Base-by-base conservation (phyloP, 2,888 invertebrate genomes). In the Cistogaster globosa region DNA sequence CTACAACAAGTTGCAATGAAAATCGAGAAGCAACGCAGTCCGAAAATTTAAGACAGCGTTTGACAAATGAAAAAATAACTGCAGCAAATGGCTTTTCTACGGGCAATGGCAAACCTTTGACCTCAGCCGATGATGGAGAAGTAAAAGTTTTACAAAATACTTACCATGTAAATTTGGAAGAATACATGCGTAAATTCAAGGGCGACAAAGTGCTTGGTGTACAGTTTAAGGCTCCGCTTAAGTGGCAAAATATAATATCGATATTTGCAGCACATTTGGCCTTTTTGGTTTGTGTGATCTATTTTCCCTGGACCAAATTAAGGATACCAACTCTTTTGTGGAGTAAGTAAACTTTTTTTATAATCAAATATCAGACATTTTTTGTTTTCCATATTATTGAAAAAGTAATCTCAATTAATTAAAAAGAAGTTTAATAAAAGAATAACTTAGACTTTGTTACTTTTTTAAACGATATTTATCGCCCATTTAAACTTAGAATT, bases 171-270 rank as follows among this genome's bases (percentile, higher is more conserved):
- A 86, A 91, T 72, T 88, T 92, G 88, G 91, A 91, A 9, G 87
- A 89, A 62, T 92, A 92, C 26, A 89, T 89, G 22, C 87, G 83
- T 63, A 89, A 86, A 20, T 92, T 91, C 62, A 89, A 90, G 74
- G 92, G 91, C 26, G 91, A 91, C 79, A 89, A 88, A 3, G 81
- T 92, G 3, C 81, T 92, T 4, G 92, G 92, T 36, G 87, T 93
- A 81, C 93, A 94, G 5, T 95, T 95, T 81, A 89, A 94, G 58
- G 94, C 95, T 2, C 94, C 95, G 0, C 92, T 95, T n/a, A 94
- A 94, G 87, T 96, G 95, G 96, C 91, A 91, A 60, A 95, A 95
- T 88, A 92, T 94, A 18, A 92, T 95, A 82, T 91, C 92, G 36
- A 94, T 96, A 57, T 90, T 91, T 2, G 11, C 93, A 12, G 91